Base-by-base conservation (phyloP, 92 coral and sea anemone species). In the Phenganax marumi region DNA sequence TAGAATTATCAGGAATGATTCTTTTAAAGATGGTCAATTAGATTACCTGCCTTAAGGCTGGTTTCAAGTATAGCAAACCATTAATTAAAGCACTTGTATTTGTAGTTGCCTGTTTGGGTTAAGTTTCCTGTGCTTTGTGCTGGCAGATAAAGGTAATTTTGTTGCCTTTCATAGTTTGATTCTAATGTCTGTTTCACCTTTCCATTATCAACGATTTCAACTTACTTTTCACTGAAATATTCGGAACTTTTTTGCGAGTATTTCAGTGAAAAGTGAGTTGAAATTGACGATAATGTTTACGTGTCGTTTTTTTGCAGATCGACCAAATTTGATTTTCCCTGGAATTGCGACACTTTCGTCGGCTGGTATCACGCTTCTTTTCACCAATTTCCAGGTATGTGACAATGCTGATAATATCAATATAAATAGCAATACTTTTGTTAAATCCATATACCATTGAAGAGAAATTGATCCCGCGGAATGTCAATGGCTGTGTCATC, bases 311-410 rank as follows among this genome's bases (percentile, higher is more conserved):
- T n/a, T n/a, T 16, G 21, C 18, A 78, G 83, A 78, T 14, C 61
- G 83, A 19, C 83, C 83, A 47, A 61, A 78, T 62, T 61, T 78
- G 73, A 43, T 78, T 60, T 78, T 78, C 63, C 83, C 83, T 48
- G 83, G 83, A 12, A 62, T 78, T 7, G 25, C 47, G 11, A 61
- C 73, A 10, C 53, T 78, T 8, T 65, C 83, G 2, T 8, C 57
- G 26, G 83, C 56, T 56, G 83, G 83, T 1, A 14, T 78, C 8
- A 46, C 83, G 21, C 49, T 78, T 46, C 24, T 78, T 11, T 18
- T 78, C 17, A 78, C 83, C 10, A 50, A 39, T n/a, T 26, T 78
- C 18, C 83, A 78, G 73, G 83, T 62, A 78, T 19, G 63, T 56
- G 22, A 56, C 17, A 14, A 56, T 56, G 63, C 60, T 10, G 17